Evolutionary conservation across 2,888 invertebrate genomes (phyloP).

Genomic region (Rhagonycha lutea): DNA sequence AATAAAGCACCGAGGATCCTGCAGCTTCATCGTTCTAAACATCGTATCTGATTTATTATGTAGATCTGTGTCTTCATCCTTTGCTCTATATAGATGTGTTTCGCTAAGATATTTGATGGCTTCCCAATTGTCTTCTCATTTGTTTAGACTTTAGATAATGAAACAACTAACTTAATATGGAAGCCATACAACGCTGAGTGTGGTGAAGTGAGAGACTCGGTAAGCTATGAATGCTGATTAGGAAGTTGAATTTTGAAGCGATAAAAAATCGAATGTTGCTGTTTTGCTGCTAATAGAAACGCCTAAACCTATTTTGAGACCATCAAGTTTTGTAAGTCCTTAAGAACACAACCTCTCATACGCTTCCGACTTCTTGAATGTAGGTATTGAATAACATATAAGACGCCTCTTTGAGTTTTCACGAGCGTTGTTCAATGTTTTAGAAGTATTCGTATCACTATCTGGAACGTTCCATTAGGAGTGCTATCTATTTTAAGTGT

Average conservation of each 20-base stretch:
- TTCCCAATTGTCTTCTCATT: too few species aligned
- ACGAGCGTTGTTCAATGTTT: slow-evolving; percentile 1
- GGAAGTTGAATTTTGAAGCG: neutral
- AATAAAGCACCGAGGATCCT: too few species aligned
- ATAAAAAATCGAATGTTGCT: neutral
- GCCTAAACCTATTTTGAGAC: neutral
- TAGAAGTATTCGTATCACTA: slow-evolving; percentile 2
- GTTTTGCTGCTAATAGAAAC: neutral
- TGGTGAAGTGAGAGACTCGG: neutral
- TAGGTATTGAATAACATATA: slow-evolving; percentile 1
- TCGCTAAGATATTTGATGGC: too few species aligned
- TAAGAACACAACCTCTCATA: neutral
- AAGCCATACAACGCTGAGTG: too few species aligned
- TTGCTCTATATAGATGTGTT: too few species aligned
- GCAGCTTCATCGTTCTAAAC: too few species aligned
- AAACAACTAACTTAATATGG: too few species aligned
- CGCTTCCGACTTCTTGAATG: neutral
- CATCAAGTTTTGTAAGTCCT: neutral
- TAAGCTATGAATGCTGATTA: neutral
- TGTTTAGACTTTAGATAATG: too few species aligned
- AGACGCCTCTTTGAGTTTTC: neutral
- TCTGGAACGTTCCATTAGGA: slow-evolving; percentile 2
- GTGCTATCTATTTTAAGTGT: neutral
- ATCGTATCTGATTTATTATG: too few species aligned
- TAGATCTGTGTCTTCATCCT: too few species aligned